A percentile compares a stretch with the other conserved stretches of the same genome.
These are phyloP conservation scores for Linurgus olivaceus DNA, from an alignment of 2,797 vertebrate species.

Conservation along the genomic window DNA sequence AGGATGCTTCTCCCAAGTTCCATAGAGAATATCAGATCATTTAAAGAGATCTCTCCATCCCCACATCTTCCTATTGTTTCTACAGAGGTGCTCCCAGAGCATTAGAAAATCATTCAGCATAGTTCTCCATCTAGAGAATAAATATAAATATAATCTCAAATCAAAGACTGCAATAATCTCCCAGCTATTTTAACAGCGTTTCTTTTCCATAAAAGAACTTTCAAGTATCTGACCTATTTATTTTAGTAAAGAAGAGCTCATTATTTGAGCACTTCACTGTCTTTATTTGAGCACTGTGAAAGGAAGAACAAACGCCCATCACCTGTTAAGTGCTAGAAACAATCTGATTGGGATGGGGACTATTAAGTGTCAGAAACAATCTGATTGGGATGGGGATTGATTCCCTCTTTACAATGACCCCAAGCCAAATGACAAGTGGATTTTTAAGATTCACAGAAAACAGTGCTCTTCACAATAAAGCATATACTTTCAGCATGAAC, in stretches of 20 bases:
- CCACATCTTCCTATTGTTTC: neutral
- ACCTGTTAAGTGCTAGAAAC: neutral
- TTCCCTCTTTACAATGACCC: neutral
- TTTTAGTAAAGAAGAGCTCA: slow-evolving; percentile 30
- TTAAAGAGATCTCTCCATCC: neutral
- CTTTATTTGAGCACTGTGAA: neutral
- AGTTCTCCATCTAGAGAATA: neutral
- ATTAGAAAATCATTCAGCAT: slow-evolving; percentile 1
- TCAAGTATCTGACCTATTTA: neutral
- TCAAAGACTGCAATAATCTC: neutral
- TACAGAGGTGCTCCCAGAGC: neutral
- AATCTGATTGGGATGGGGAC: neutral
- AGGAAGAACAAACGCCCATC: neutral
- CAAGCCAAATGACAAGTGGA: neutral
- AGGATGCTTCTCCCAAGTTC: neutral
- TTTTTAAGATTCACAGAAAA: neutral
- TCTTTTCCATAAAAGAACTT: slow-evolving; percentile 48
- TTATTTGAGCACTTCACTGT: neutral
- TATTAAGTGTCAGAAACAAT: neutral
- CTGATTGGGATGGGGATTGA: neutral
- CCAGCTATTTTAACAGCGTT: slow-evolving; percentile 25
- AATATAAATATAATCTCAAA: neutral
- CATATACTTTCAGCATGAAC: neutral
- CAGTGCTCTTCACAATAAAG: neutral
- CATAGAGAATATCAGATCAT: neutral